phyloP scores from a whole-genome alignment of 2,113 vertebrate genomes.

The Cheirogaleus medius region DNA sequence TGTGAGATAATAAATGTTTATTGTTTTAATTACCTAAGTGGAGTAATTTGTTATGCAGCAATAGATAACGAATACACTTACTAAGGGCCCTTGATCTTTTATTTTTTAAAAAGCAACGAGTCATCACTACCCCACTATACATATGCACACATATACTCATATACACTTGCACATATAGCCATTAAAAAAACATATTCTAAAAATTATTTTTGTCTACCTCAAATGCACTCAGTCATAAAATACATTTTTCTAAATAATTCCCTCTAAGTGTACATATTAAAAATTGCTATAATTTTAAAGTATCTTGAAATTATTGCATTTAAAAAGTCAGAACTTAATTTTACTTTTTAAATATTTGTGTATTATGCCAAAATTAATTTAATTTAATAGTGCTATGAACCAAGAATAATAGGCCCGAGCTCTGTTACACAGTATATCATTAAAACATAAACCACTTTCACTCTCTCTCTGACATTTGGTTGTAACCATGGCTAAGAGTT shows the following conservation, averaged over 20 bases:
- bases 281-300: background rate
- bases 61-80: background rate
- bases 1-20: background rate
- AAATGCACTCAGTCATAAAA: background rate
- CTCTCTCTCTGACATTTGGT: background rate
- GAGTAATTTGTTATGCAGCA: background rate
- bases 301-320: background rate
- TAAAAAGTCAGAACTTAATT: background rate
- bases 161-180: background rate
- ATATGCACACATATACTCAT: background rate
- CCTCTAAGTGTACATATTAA: background rate
- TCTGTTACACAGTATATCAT: background rate
- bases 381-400: background rate
- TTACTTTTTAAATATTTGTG: background rate
- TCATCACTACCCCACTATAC: background rate
- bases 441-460: conserved; percentile 12
- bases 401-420: background rate
- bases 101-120: background rate
- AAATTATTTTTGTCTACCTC: background rate
- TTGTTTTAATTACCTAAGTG: background rate
- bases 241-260: background rate
- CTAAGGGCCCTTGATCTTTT: background rate
- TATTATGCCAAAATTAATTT: background rate
- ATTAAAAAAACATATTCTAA: background rate
- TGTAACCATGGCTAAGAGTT: conserved; percentile 39